These are phyloP conservation scores for Microcaecilia unicolor DNA, from an alignment of 2,797 vertebrate species.

Conservation along the genomic window DNA sequence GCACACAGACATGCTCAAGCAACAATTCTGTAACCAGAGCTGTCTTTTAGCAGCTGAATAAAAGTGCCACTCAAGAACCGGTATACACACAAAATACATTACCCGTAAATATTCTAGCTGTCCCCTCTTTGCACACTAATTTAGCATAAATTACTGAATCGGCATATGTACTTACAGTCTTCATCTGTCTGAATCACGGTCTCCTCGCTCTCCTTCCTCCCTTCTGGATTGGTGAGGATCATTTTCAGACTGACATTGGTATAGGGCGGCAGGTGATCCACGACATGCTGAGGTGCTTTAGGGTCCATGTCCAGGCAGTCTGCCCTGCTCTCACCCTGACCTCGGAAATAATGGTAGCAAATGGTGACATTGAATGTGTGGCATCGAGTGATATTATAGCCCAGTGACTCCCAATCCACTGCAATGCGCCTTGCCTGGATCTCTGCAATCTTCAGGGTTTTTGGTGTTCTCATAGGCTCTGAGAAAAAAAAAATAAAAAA, in stretches of 20 bases:
- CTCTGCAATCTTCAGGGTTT: slow-evolving; percentile 91
- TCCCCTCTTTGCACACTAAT: too few relatives aligned
- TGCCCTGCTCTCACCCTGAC: slow-evolving; percentile 79
- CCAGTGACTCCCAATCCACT: slow-evolving; percentile 94
- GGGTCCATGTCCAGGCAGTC: slow-evolving; percentile 97
- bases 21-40: too few relatives aligned
- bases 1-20: too few relatives aligned
- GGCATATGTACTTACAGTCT: slow-evolving; percentile 71
- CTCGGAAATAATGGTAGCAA: slow-evolving; percentile 88
- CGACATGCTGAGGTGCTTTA: slow-evolving; percentile 89
- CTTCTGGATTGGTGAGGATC: slow-evolving; percentile 96
- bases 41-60: too few relatives aligned
- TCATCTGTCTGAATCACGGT: slow-evolving; percentile 94
- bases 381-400: slow-evolving; percentile 97
- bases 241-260: slow-evolving; percentile 97
- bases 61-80: too few relatives aligned
- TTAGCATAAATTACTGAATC: too few relatives aligned
- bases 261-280: slow-evolving; percentile 85
- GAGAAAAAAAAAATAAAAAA: slow-evolving; percentile 19
- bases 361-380: slow-evolving; percentile 97
- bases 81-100: too few relatives aligned
- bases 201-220: slow-evolving; percentile 93
- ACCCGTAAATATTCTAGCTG: too few relatives aligned
- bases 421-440: slow-evolving; percentile 86
- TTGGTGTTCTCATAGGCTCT: slow-evolving; percentile 96